Base-by-base conservation (phyloP, 2,888 invertebrate species). In the Stenolophus ochropezus region DNA sequence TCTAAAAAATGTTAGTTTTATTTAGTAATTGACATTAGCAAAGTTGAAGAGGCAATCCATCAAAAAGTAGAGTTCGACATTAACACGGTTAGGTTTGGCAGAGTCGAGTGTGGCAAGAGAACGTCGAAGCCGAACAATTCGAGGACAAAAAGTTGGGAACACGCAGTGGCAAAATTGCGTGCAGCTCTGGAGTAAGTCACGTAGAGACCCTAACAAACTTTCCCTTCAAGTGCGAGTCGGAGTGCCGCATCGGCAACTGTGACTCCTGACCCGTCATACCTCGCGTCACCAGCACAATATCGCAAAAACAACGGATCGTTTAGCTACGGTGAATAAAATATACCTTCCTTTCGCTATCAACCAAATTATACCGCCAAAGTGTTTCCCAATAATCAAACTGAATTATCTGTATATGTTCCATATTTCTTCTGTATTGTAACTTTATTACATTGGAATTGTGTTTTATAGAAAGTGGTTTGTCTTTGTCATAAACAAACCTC, bases 251-350 rank as follows among this genome's bases (percentile, higher is more conserved):
- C 25, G 58, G 58, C 58, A 58, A 58, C 23, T 58, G 58, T 58
- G 58, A 58, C 58, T 58, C 58, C 58, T 58, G 58, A 58, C 58
- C 58, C 21, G 23, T 25, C 21, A 58, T 58, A 58, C 58, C 58
- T 58, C 58, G 11, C 58, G 25, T 25, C 21, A 58, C 58, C 25
- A 65, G 61, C 49, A 47, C 27, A 65, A 61, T 53, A 61, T 78
- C 47, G 65, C 78, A 78, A 78, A 78, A 78, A 78, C 65, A 78
- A 78, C 65, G 65, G 65, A 78, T 78, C 78, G 61, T 78, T 78
- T 78, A 78, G 42, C 21, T 23, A 2, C 6, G n/a, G 0, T 53
- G 53, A 53, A 53, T 53, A 53, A 53, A 53, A 53, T 20, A 53
- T 53, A 20, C 11, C 3, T 14, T 16, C 4, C 18, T 53, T 53